Evolutionary conservation across 2,113 vertebrate genomes (phyloP).

Genomic region (Pristiophorus japonicus): DNA sequence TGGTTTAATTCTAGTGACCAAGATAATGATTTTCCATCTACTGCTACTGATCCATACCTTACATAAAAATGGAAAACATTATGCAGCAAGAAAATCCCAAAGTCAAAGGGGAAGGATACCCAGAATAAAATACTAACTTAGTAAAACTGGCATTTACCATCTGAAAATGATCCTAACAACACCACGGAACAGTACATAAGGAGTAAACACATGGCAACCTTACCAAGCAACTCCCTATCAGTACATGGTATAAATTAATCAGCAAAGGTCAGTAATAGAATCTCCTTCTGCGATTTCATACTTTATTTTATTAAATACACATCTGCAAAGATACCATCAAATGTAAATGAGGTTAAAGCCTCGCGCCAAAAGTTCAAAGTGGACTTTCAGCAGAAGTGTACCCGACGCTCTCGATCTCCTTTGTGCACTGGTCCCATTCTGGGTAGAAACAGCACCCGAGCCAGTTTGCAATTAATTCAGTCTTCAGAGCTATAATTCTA

Average conservation of each 20-base stretch:
- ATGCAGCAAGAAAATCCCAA: background rate
- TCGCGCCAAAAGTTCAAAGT: background rate
- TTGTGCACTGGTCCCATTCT: background rate
- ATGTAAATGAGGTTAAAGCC: background rate
- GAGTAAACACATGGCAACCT: background rate
- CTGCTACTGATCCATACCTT: background rate
- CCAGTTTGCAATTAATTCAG: background rate
- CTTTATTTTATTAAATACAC: background rate
- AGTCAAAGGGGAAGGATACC: background rate
- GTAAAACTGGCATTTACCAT: background rate
- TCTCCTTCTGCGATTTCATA: background rate
- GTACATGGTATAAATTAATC: background rate
- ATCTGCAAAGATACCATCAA: background rate
- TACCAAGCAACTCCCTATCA: background rate
- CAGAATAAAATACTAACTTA: background rate
- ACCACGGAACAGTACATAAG: background rate
- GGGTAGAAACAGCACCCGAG: background rate
- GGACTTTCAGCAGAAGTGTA: background rate
- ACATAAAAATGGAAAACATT: background rate
- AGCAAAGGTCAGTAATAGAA: background rate
- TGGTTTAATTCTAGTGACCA: background rate
- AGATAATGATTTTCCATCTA: background rate
- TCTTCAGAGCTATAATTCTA: background rate
- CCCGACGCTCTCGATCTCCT: background rate
- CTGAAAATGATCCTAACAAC: background rate